Base-by-base conservation (phyloP, 2,797 vertebrate species). In the Tolypeutes matacus region DNA sequence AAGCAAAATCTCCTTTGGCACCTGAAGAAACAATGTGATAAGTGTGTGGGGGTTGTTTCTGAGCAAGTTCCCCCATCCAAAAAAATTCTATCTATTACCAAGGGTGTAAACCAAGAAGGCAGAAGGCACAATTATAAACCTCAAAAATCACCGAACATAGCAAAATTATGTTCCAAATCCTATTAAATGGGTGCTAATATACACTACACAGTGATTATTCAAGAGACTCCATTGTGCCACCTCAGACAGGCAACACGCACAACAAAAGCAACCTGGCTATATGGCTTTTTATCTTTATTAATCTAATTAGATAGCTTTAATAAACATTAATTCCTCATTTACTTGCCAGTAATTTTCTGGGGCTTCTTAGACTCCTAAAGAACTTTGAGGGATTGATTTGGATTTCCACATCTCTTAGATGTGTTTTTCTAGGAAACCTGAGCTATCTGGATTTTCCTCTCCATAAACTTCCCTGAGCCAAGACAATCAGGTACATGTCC, bases 301-400 rank as follows among this genome's bases (percentile, higher is more conserved):
- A 86, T 81, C 42, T 72, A 93, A 91, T 93, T 93, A 94, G 34
- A 20, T 34, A 56, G 7, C 20, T 91, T 64, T 83, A 80, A 64
- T 91, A 73, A 84, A 27, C 31, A 85, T 94, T 84, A 89, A 87
- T 93, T 86, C 69, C 93, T 77, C 18, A 70, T 84, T 92, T 94
- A 89, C 80, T 86, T 84, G 84, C 51, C 51, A 83, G 36, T 86
- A 76, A n/a, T 76, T 81, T 2, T 75, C 1, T 78, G 82, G 81
- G 25, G 7, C 23, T 77, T 92, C 17, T 84, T 93, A 77, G 60
- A 86, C n/a, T 83, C n/a, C 56, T 95, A 73, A 84, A 62, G 46
- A 96, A 60, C 1, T 86, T 49, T 49, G 15, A 81, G 31, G 7
- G 3, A 65, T 95, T 86, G n/a, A 42, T 91, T 94, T 89, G 25